Evolutionary conservation across 2,113 vertebrate species (phyloP).

Genomic region (Laterallus jamaicensis): DNA sequence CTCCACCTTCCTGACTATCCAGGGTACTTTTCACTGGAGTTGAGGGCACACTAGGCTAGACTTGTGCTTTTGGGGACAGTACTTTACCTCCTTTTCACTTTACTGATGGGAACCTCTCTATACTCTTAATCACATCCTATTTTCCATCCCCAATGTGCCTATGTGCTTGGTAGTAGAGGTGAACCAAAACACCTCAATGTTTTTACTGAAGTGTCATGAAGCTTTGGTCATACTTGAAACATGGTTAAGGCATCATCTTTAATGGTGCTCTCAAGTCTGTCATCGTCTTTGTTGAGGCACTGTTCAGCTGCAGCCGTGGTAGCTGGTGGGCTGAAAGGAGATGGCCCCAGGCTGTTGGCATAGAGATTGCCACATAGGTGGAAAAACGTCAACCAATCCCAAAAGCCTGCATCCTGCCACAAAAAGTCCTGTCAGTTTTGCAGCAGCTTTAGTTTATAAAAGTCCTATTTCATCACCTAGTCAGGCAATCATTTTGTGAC

Average conservation of each 20-base stretch:
- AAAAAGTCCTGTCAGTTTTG: neutral
- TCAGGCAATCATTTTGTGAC: neutral
- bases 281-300: neutral
- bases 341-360: neutral
- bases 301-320: fast-evolving
- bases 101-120: fast-evolving
- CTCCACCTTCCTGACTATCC: neutral
- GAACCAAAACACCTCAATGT: neutral
- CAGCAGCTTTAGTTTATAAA: neutral
- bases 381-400: neutral
- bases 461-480: neutral
- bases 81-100: neutral
- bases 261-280: fast-evolving
- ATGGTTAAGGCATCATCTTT: no score
- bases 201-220: neutral
- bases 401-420: neutral
- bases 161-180: neutral
- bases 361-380: neutral
- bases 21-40: neutral
- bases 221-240: neutral
- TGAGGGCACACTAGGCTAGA: neutral
- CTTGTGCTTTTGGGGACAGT: neutral
- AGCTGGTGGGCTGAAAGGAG: neutral
- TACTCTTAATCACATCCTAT: neutral
- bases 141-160: neutral